Base-by-base conservation (phyloP, 2,797 vertebrate genomes). In the Allobates femoralis region DNA sequence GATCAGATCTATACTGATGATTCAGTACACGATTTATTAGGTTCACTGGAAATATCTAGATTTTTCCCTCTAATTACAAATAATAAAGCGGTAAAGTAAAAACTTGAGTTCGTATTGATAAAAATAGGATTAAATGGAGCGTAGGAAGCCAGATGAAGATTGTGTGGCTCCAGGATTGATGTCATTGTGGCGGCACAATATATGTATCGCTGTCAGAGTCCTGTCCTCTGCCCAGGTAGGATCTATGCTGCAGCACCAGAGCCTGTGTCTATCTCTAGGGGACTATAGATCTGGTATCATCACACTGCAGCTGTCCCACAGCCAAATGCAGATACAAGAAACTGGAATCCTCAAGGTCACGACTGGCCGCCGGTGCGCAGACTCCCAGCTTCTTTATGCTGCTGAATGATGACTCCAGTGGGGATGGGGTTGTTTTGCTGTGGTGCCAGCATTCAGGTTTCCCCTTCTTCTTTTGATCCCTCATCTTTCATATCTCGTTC, bases 311-410 rank as follows among this genome's bases (percentile, higher is more conserved):
- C 81, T 80, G 76, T 84, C 86, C 86, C 78, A 85, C 69, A 85
- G 86, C 82, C 86, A 87, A 81, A 75, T 80, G 83, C 77, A 85
- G 77, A 71, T 58, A 55, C 51, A 81, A 71, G 86, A 88, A 88
- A 85, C 82, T 69, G 82, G 71, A 81, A 88, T 81, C 86, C 78
- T 88, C 86, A 88, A 88, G 86, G 86, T 88, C 86, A 85, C 37
- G 37, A 81, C 76, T 84, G 80, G 41, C 56, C 84, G 79, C 67
- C 56, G 74, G 21, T 51, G 58, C 69, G 62, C 86, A 79, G 37
- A 53, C 56, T 84, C 86, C 2, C 19, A 37, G n/a, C 26, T 84
- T 50, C 82, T 53, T 83, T 66, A 62, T 56, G 55, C 82, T 56
- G 12, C 10, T 74, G 76, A 87, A 79, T 56, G 50, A 81, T 85